Evolutionary conservation across 2,113 vertebrate genomes (phyloP), one percentile per base, ranked within the genome.

Genomic region (Saccopteryx bilineata): DNA sequence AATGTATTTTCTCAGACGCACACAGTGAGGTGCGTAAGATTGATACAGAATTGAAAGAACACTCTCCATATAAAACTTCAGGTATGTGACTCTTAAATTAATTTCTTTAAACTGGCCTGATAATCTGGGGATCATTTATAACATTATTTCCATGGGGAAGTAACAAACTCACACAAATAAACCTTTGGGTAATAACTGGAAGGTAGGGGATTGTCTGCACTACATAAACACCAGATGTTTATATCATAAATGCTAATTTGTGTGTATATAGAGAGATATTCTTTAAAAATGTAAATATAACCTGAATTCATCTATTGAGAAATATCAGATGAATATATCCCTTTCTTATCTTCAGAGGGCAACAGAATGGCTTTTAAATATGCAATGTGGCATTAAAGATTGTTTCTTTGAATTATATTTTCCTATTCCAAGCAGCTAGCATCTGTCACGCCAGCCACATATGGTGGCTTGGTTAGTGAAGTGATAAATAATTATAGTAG

Each of bases 211-310:
- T 54, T 85, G 33, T 85, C 88, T 86, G 21, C 31, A 60, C 28
- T 90, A 18, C 50, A 46, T 68, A 94, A 96, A 96, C 84, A 95
- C 75, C 96, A 96, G 92, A 93, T 95, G 95, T 90, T 93, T 87
- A 85, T 63, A 84, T 79, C 92, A 92, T 54, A 90, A 90, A 92
- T 90, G 81, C 21, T 74, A 85, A 94, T 94, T 82, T 95, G 52
- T 88, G 28, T 90, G 13, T 81, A 80, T 87, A 92, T 46, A 90
- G 69, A 95, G 17, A 96, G 33, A 92, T 69, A 12, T 71, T 28
- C 69, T 93, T 91, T 82, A n/a, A 71, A 86, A 94, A 84, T 94
- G 50, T 84, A 87, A 90, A 94, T 79, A 87, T 75, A 96, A 96
- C 78, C 68, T 72, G 48, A 82, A 91, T 94, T 95, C 81, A 90